phyloP scores from a whole-genome alignment of 2,888 invertebrate genomes.

The Yponomeuta evonymella region DNA sequence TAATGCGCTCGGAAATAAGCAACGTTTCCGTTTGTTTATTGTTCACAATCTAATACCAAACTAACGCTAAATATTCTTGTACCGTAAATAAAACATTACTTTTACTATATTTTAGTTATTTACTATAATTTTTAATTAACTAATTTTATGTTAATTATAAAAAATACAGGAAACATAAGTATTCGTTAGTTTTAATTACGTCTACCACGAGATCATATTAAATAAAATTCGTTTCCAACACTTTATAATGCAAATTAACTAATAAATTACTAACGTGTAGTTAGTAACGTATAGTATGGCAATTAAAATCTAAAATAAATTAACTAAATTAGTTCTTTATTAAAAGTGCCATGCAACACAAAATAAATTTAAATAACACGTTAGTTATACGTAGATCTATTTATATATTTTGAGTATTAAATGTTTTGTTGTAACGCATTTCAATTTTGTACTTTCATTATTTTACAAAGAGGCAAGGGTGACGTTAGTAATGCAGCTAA shows the following conservation, averaged over 20 bases:
- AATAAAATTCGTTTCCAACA: slow-evolving; percentile 22
- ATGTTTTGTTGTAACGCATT: slow-evolving; percentile 33
- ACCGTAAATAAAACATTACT: background rate
- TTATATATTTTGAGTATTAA: slow-evolving; percentile 31
- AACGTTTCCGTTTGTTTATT: slow-evolving; percentile 17
- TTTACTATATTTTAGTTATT: background rate
- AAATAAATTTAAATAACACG: background rate
- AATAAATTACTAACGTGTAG: too few species aligned
- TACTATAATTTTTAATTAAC: background rate
- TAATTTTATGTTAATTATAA: slow-evolving; percentile 32
- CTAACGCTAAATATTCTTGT: background rate
- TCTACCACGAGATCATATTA: slow-evolving; percentile 11
- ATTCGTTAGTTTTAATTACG: slow-evolving; percentile 45
- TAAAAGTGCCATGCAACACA: background rate
- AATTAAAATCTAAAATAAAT: too few species aligned
- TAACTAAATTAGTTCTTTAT: background rate
- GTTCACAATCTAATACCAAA: slow-evolving; percentile 25
- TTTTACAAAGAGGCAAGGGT: slow-evolving; percentile 39
- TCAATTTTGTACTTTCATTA: slow-evolving; percentile 56
- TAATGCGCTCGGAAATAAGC: slow-evolving; percentile 15
- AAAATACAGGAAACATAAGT: slow-evolving; percentile 36
- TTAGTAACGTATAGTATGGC: too few species aligned
- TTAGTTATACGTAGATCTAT: slow-evolving; percentile 2
- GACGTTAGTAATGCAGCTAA: slow-evolving; percentile 36
- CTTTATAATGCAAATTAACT: slow-evolving; percentile 21